Conservation (phyloP, 1,140 invertebrate species). For the Coboldia fuscipes region DNA sequence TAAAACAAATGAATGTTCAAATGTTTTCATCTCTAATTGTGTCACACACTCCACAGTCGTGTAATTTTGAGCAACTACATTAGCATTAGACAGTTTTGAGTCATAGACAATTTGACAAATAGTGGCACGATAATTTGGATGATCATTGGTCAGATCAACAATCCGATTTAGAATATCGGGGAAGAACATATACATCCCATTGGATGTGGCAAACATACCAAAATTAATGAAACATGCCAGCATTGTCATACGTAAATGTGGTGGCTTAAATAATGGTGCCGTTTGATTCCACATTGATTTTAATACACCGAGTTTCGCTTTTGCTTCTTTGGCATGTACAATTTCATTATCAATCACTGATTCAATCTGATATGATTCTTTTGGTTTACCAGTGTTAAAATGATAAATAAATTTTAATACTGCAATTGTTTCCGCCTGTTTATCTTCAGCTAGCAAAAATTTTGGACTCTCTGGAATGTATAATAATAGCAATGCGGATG, state of each 20-base stretch:
- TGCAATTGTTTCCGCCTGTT: constrained; percentile 26
- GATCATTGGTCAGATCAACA: constrained; percentile 12
- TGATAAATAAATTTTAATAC: constrained; percentile 30
- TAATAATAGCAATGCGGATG: constrained; percentile 29
- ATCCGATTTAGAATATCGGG: constrained; percentile 25
- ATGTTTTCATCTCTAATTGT: constrained; percentile 6
- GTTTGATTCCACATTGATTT: constrained; percentile 24
- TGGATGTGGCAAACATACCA: constrained; percentile 24
- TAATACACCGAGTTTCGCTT: background rate
- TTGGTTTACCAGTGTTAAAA: constrained; percentile 25
- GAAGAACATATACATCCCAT: constrained; percentile 29
- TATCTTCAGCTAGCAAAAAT: constrained; percentile 32
- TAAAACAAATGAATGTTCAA: constrained; percentile 6
- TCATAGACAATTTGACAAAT: constrained; percentile 10
- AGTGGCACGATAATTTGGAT: constrained; percentile 3
- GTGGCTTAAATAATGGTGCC: constrained; percentile 21
- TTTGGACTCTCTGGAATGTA: constrained; percentile 51
- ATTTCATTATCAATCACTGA: background rate
- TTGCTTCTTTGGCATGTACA: background rate
- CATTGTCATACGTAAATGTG: constrained; percentile 22
- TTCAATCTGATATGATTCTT: constrained; percentile 6
- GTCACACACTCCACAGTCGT: constrained; percentile 2
- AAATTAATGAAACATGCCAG: constrained; percentile 26
- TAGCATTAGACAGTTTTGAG: background rate
- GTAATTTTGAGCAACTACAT: background rate